Evolutionary conservation across 1,140 invertebrate species (phyloP).

Genomic region (Charaxes varanes): DNA sequence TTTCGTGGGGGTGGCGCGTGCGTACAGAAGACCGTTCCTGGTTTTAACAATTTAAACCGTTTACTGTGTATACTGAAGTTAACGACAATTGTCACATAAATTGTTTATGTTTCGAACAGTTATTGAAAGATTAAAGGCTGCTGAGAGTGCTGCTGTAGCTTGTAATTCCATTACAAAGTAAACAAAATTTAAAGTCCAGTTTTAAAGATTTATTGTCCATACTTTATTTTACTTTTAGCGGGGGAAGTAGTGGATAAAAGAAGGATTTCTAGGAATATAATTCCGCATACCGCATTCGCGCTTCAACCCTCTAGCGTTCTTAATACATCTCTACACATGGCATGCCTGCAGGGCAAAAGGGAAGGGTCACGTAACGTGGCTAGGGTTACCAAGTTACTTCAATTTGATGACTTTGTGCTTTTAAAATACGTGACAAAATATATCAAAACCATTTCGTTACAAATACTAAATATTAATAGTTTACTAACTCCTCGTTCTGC

Average conservation of each 20-base stretch:
- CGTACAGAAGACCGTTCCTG: constrained; percentile 33
- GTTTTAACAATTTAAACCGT: constrained; percentile 26
- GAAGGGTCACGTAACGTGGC: constrained; percentile 14
- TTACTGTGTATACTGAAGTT: constrained; percentile 27
- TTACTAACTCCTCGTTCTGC: too few species aligned
- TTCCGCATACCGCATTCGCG: constrained; percentile 1
- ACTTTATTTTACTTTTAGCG: neutral
- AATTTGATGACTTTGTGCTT: too few species aligned
- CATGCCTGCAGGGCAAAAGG: constrained; percentile 12
- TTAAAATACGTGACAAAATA: too few species aligned
- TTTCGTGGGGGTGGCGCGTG: constrained; percentile 54
- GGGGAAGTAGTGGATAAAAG: neutral
- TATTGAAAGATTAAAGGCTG: neutral
- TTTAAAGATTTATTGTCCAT: neutral
- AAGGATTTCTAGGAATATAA: constrained; percentile 2
- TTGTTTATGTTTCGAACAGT: constrained; percentile 4
- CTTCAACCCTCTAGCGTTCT: constrained; percentile 16
- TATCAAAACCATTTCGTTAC: too few species aligned
- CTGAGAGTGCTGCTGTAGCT: too few species aligned
- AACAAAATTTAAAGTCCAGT: too few species aligned
- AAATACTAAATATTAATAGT: too few species aligned
- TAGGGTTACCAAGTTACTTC: constrained; percentile 1
- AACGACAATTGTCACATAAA: constrained; percentile 13
- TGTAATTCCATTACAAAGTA: too few species aligned
- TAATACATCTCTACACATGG: constrained; percentile 16